These are phyloP conservation scores for Halyomorpha halys DNA, from an alignment of 1,140 invertebrate genomes.

Conservation along the genomic window DNA sequence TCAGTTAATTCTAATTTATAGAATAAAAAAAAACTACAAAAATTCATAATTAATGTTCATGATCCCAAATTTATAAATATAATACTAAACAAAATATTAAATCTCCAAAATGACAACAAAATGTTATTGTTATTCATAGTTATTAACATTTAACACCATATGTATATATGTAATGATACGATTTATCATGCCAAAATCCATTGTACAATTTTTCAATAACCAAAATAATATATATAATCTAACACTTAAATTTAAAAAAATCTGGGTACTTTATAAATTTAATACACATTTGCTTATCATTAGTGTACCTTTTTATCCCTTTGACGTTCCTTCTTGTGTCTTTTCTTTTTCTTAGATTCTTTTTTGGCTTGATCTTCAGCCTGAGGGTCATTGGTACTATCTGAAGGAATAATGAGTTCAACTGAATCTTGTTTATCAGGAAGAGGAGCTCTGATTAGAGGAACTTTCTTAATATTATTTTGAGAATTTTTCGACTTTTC, in stretches of 20 bases:
- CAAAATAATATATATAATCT: not conserved
- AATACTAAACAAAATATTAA: not conserved
- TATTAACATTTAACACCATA: not conserved
- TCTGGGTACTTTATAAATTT: too few species aligned
- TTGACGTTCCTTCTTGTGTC: conserved; percentile 1
- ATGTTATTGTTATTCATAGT: not conserved
- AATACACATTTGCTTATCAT: too few species aligned
- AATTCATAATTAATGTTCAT: not conserved
- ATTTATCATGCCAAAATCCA: not conserved
- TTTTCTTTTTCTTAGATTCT: conserved; percentile 12
- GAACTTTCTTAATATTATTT: not conserved
- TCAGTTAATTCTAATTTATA: not conserved
- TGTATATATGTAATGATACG: not conserved
- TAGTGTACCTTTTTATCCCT: conserved; percentile 9
- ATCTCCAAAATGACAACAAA: not conserved
- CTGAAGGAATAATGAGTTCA: conserved; percentile 10
- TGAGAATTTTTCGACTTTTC: not conserved
- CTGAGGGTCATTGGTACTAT: not conserved
- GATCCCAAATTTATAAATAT: not conserved
- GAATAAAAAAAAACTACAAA: not conserved
- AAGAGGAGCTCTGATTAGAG: not conserved
- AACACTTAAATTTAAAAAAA: too few species aligned
- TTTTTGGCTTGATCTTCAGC: conserved; percentile 10
- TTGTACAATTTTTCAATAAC: not conserved
- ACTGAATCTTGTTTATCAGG: conserved; percentile 3